Evolutionary conservation across 2,888 invertebrate genomes (phyloP).

Genomic region (Tenthredo notha): DNA sequence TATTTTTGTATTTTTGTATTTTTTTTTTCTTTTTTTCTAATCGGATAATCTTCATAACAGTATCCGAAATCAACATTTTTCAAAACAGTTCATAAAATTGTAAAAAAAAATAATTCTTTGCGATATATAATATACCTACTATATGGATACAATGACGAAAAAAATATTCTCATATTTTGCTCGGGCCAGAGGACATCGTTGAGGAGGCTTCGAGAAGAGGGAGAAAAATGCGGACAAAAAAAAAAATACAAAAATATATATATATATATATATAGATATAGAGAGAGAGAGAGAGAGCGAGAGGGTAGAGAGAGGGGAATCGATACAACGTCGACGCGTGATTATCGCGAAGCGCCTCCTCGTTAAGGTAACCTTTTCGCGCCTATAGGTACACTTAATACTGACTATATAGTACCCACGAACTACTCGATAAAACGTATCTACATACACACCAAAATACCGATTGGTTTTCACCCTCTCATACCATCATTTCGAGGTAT

Average conservation of each 20-base stretch:
- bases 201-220: background rate
- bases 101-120: background rate
- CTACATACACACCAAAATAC: background rate
- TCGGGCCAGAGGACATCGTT: background rate
- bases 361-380: slow-evolving; percentile 49
- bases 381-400: slow-evolving; percentile 9
- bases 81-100: too few relatives aligned
- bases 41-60: too few relatives aligned
- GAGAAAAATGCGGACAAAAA: background rate
- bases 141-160: background rate
- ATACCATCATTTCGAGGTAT: background rate
- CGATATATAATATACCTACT: background rate
- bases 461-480: slow-evolving; percentile 28
- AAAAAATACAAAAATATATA: too few relatives aligned
- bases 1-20: too few relatives aligned
- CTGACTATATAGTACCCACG: background rate
- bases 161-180: slow-evolving; percentile 11
- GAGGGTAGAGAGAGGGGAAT: background rate
- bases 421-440: slow-evolving; percentile 33
- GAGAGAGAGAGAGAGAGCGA: background rate
- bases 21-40: too few relatives aligned
- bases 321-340: slow-evolving; percentile 44
- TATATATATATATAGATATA: background rate
- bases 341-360: slow-evolving; percentile 40
- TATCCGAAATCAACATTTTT: background rate